Evolutionary conservation across 92 coral and sea anemone species (phyloP).

Genomic region (Palythoa caribaeorum): DNA sequence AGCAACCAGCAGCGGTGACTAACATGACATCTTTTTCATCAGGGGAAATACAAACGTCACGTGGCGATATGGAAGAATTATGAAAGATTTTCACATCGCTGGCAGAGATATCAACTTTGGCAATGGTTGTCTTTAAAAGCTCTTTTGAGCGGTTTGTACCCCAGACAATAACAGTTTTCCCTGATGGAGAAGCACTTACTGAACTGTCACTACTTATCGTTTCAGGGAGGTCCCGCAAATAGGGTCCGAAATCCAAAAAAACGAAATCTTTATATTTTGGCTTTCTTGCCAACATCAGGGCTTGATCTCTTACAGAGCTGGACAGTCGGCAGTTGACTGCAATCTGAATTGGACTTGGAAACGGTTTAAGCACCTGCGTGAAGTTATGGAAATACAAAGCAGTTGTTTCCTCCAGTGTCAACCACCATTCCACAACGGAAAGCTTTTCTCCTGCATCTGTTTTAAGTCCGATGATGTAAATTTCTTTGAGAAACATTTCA

Average conservation of each 20-base stretch:
- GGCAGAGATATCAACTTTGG: background rate
- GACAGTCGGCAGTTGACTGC: slow-evolving; percentile 1
- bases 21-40: slow-evolving; percentile 4
- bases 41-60: slow-evolving; percentile 20
- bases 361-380: background rate
- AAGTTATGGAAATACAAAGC: background rate
- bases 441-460: background rate
- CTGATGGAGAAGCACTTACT: background rate
- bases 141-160: slow-evolving; percentile 15
- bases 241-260: too few species aligned
- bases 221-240: slow-evolving; percentile 20
- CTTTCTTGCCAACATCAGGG: background rate
- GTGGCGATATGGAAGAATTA: background rate
- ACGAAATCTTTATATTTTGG: slow-evolving; percentile 5
- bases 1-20: background rate
- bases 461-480: background rate
- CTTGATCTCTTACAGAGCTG: background rate
- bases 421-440: background rate
- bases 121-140: background rate
- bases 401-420: background rate
- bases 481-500: background rate
- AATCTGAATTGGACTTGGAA: background rate
- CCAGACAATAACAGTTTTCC: background rate
- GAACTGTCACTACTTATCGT: slow-evolving; percentile 1
- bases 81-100: background rate